These are phyloP conservation scores for Semnornis frantzii DNA, from an alignment of 2,113 vertebrate species.

Conservation along the genomic window DNA sequence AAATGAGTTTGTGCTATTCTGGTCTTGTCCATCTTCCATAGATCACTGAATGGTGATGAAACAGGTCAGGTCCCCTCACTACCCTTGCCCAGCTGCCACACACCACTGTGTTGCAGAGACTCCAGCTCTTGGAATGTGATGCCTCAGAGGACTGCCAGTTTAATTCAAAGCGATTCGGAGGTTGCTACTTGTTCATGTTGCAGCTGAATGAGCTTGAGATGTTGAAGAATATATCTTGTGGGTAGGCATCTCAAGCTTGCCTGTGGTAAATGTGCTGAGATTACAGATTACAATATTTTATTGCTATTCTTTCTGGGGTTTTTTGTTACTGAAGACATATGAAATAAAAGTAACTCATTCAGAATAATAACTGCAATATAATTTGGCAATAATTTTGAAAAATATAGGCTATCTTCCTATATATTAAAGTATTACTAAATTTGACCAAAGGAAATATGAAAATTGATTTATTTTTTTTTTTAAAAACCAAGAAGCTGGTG, in stretches of 20 bases:
- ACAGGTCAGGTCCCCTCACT: not conserved
- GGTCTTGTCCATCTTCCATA: not conserved
- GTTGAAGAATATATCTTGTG: not conserved
- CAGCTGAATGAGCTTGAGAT: not conserved
- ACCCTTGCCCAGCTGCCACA: not conserved
- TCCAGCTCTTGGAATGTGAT: rapidly evolving
- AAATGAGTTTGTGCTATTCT: not conserved
- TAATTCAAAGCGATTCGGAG: not conserved
- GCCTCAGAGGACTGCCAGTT: not conserved
- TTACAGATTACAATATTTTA: not conserved
- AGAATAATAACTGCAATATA: not conserved
- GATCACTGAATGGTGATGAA: not conserved
- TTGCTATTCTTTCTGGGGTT: not conserved
- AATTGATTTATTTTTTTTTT: not conserved
- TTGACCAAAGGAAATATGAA: not conserved
- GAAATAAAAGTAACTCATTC: not conserved
- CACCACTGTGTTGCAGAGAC: not conserved
- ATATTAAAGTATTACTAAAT: not conserved
- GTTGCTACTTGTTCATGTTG: not conserved
- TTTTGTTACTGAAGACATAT: not conserved
- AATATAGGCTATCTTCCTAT: not conserved
- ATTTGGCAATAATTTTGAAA: not conserved
- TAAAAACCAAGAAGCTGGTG: not conserved
- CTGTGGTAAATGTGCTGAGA: not conserved
- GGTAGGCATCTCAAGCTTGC: not conserved